Evolutionary conservation across 2,113 vertebrate genomes (phyloP), one percentile per base, ranked within the genome.

Genomic region (Brienomyrus brachyistius): DNA sequence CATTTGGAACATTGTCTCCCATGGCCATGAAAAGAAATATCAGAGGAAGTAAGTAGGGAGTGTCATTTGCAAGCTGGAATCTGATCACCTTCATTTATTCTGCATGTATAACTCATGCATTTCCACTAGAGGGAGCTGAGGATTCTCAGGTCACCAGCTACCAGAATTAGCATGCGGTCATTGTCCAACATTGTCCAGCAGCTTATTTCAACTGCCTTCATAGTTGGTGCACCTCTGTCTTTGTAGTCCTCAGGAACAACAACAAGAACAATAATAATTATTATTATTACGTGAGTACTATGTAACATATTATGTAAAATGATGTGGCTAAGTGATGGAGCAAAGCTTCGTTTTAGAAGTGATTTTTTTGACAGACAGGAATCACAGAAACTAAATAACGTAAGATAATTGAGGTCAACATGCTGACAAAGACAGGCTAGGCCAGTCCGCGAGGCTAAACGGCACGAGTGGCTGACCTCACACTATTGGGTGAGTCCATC

Each of bases 101-200:
- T 88, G 47, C n/a, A 27, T 70, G 48, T 23, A 51, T 51, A 35
- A 88, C 3, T 27, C 11, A 48, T 85, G 47, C 27, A 77, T 74
- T 80, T 88, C 45, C 88, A 35, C 88, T 35, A 88, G 88, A 88
- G 88, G 88, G 88, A 50, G 31, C 88, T 80, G 66, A 13, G 31
- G 45, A 80, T 52, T 17, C 66, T 88, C 83, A 43, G 74, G 13
- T 70, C 62, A 56, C 19, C 54, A 56, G 19, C 54, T 21, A 70
- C 62, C 27, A n/a, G 9, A 70, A 66, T 66, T 11, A n/a, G n/a
- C n/a, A 27, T n/a, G 9, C 62, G 2, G 62, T 66, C 62, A 66
- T 27, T 27, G 3, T 66, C 62, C 9, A 66, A 66, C 62, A 27
- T 66, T 54, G 52, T 54, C 52, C 52, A 54, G 17, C 52, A 1